phyloP scores from a whole-genome alignment of 2,797 vertebrate species.

The Hypotaenidia philippensis region DNA sequence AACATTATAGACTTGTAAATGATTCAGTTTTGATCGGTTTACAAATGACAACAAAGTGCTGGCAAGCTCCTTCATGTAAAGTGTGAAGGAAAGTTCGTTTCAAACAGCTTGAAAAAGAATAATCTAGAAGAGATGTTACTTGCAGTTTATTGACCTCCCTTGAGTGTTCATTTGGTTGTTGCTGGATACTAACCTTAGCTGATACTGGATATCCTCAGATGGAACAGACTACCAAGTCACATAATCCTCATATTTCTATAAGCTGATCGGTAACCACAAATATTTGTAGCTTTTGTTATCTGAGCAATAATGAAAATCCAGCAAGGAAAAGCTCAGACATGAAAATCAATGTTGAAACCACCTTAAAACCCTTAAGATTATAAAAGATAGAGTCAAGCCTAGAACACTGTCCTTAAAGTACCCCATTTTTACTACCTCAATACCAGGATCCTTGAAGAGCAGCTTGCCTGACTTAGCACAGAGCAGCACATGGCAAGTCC shows the following conservation, averaged over 20 bases:
- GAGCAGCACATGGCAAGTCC: neutral
- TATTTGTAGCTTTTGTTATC: constrained; percentile 77
- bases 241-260: constrained; percentile 62
- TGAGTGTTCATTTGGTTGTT: constrained; percentile 15
- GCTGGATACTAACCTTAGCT: constrained; percentile 54
- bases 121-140: neutral
- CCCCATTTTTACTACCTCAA: neutral
- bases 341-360: constrained; percentile 80
- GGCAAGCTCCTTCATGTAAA: neutral
- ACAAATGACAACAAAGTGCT: neutral
- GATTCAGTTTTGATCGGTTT: neutral
- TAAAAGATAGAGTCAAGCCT: constrained; percentile 73
- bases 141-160: constrained; percentile 51
- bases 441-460: neutral
- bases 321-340: constrained; percentile 77
- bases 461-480: neutral
- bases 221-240: constrained; percentile 52
- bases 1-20: neutral
- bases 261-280: constrained; percentile 76
- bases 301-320: constrained; percentile 74
- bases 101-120: neutral
- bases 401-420: constrained; percentile 73
- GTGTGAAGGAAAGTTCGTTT: neutral
- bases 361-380: constrained; percentile 76
- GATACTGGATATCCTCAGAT: constrained; percentile 48